Base-by-base conservation (phyloP, 2,888 invertebrate genomes). In the Drosophila atripex region DNA sequence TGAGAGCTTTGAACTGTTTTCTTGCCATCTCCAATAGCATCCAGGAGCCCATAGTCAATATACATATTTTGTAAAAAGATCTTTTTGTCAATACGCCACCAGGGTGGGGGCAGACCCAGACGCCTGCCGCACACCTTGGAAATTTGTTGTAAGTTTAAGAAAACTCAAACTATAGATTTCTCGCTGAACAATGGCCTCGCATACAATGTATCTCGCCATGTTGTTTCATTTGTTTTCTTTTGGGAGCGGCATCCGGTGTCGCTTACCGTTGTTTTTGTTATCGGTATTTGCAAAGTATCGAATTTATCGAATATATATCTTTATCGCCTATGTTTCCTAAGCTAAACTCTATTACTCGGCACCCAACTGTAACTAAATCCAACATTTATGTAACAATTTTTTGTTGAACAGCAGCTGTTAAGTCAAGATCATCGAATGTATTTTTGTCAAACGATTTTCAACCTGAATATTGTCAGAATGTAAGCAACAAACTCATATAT, bases 331-430 rank as follows among this genome's bases (percentile, higher is more conserved):
- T 73, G 49, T 59, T 75, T 74, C 69, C 65, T 72, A 70, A 74
- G 66, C 74, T 70, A 77, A 73, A 41, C 69, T 76, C 51, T 74
- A 78, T 73, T 73, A 69, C 66, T 47, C 35, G 51, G 57, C 64
- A 63, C 49, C 58, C 49, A 74, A 76, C 66, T 74, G 72, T 83
- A 73, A 77, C 64, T 75, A 61, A 51, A 60, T 51, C 59, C 23
- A 53, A 49, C 45, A 53, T 58, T 41, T 54, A 63, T 63, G 38
- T 75, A 56, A 59, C 70, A 41, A 41, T 23, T 58, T 58, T 57
- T 84, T 84, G 88, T 88, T 86, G 88, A 86, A 87, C 87, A 87
- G 86, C 89, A 87, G 87, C 79, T 71, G 73, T 69, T 75, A 80
- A 78, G 66, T 76, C 60, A 71, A 75, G 63, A 53, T 49, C 49